Percentiles rank a stretch among this genome's conserved stretches.
phyloP scores from a whole-genome alignment of 2,113 vertebrate species.

The Eurystomus gularis region DNA sequence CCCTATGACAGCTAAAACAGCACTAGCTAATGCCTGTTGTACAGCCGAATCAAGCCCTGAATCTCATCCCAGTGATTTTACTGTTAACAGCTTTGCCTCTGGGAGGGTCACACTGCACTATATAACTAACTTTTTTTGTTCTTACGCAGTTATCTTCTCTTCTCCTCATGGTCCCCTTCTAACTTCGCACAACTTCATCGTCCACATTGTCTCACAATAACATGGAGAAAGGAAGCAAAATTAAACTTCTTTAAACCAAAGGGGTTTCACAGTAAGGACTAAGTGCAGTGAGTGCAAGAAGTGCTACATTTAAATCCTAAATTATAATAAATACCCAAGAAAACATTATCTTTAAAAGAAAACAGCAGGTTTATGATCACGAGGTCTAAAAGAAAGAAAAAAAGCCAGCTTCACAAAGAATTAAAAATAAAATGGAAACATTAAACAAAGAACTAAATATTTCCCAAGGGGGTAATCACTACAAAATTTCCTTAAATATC shows the following conservation, averaged over 20 bases:
- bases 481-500: slow-evolving; percentile 9
- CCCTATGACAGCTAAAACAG: background rate
- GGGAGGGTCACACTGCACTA: background rate
- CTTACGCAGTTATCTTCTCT: background rate
- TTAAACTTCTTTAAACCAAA: slow-evolving; percentile 42
- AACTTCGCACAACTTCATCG: background rate
- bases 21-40: background rate
- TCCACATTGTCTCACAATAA: background rate
- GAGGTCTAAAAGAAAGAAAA: background rate
- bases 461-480: background rate
- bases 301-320: slow-evolving; percentile 48
- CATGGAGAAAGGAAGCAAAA: slow-evolving; percentile 7
- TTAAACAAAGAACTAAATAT: slow-evolving; percentile 3
- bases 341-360: slow-evolving; percentile 47
- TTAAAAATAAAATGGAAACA: slow-evolving; percentile 44
- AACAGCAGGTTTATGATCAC: slow-evolving; percentile 34
- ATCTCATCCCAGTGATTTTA: background rate
- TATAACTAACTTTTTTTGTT: background rate
- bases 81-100: background rate
- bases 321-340: slow-evolving; percentile 46
- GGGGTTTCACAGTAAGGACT: slow-evolving; percentile 18
- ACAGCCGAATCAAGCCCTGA: background rate
- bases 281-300: slow-evolving; percentile 14
- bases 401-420: background rate
- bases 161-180: background rate